phyloP scores from a whole-genome alignment of 2,797 vertebrate species.

The Oreortyx pictus region DNA sequence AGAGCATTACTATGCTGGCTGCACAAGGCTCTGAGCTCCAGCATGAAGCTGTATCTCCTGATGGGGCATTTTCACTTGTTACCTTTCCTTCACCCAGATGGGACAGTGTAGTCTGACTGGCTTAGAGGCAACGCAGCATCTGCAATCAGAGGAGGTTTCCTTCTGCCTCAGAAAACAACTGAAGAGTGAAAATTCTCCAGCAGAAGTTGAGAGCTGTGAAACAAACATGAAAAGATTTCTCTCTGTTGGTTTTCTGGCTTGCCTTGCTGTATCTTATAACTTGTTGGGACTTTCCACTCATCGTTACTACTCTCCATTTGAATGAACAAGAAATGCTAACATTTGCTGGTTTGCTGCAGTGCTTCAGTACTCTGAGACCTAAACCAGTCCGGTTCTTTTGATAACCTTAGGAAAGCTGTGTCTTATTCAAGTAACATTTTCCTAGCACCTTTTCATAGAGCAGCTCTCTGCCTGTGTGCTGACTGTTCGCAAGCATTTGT shows the following conservation, averaged over 20 bases:
- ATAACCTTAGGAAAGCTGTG: not conserved
- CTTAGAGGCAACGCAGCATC: not conserved
- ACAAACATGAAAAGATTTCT: constrained; percentile 47
- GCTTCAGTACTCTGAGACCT: not conserved
- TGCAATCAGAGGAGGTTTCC: constrained; percentile 1
- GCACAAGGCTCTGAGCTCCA: not conserved
- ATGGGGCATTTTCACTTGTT: not conserved
- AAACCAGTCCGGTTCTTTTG: constrained; percentile 9
- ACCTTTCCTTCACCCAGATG: not conserved
- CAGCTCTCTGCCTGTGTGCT: not conserved
- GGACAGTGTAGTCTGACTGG: not conserved
- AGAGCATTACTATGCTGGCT: not conserved
- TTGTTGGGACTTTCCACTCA: constrained; percentile 26
- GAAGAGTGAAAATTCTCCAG: constrained; percentile 47
- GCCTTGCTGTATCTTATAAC: not conserved
- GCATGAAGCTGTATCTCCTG: not conserved
- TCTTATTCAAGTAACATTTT: constrained; percentile 33
- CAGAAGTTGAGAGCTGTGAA: constrained; percentile 53
- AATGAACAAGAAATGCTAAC: not conserved
- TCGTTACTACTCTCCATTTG: constrained; percentile 11
- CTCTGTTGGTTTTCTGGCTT: constrained; percentile 45
- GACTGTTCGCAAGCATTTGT: not conserved
- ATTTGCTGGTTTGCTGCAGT: constrained; percentile 22
- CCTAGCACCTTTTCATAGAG: constrained; percentile 31
- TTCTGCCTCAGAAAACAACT: constrained; percentile 51